Conservation (phyloP, 2,888 invertebrate species). For the Teinopalpus imperialis region DNA sequence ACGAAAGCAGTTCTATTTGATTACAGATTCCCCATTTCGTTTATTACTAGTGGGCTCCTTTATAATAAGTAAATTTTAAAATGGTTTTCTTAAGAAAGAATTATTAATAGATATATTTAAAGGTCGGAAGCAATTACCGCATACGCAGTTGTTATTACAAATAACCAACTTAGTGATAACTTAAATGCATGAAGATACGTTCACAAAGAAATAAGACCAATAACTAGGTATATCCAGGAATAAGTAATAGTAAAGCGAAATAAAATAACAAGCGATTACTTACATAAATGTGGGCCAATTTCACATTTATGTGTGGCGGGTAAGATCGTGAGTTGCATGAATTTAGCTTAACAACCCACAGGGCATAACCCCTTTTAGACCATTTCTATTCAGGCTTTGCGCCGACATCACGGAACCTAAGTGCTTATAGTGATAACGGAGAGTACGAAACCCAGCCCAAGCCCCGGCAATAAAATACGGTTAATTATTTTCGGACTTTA, state of each 20-base stretch:
- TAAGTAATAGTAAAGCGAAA: conserved; percentile 41
- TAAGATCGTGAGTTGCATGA: conserved; percentile 62
- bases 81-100: too few species aligned
- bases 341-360: conserved; percentile 32
- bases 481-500: conserved; percentile 41
- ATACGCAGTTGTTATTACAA: too few species aligned
- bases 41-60: too few species aligned
- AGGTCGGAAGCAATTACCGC: too few species aligned
- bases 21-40: too few species aligned
- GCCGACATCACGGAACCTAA: conserved; percentile 49
- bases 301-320: conserved; percentile 43
- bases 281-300: conserved; percentile 53
- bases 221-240: conserved; percentile 8
- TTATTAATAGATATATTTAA: too few species aligned
- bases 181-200: conserved; percentile 35
- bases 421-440: conserved; percentile 63
- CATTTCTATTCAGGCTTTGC: conserved; percentile 65
- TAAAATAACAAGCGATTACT: conserved; percentile 60
- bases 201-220: conserved; percentile 31
- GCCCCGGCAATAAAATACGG: conserved; percentile 40
- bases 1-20: too few species aligned
- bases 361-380: conserved; percentile 45
- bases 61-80: too few species aligned
- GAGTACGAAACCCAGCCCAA: conserved; percentile 33
- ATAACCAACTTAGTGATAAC: conserved; percentile 6